Base-by-base conservation (phyloP, 2,888 invertebrate genomes). In the Brachylomia viminalis region DNA sequence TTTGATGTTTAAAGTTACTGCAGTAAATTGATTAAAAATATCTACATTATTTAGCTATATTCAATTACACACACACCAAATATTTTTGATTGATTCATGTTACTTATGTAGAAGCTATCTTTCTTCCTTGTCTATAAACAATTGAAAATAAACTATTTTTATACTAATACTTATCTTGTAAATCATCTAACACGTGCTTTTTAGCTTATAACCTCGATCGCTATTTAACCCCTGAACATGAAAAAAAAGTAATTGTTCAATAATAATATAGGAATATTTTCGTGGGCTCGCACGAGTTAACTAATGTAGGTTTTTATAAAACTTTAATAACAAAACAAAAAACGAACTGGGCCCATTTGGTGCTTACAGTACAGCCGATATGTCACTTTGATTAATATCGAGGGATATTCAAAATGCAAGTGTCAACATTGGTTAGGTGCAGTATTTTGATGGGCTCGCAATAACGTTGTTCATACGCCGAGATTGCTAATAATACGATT, bases 401-500 rank as follows among this genome's bases (percentile, higher is more conserved):
- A 87, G 82, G 79, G 83, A 86, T 89, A 83, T 91, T 90, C 90
- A 89, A 91, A 89, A 90, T 73, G 85, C 92, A 94, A 95, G 94
- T 94, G 93, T 95, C 96, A 96, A 95, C 91, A 93, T 85, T 88
- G 79, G 90, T 94, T 90, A 86, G 81, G 79, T 88, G 81, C 66
- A 82, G 89, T 93, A 90, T 86, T 88, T 91, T 91, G 92, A 94
- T 91, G 91, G 89, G 91, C 92, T 92, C 90, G 87, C 82, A 89
- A 85, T 89, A 89, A 90, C 87, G 91, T 93, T 93, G 90, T 93
- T 91, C 89, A 87, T 86, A 77, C 84, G 91, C 89, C 86, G 88
- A 92, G 89, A 94, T 95, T 93, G 95, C 94, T 95, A 95, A 95
- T 95, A 95, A 95, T 93, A 93, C 89, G 86, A 92, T 92, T 94